phyloP scores from a whole-genome alignment of 2,888 invertebrate species.

The Lithophane semibrunnea region DNA sequence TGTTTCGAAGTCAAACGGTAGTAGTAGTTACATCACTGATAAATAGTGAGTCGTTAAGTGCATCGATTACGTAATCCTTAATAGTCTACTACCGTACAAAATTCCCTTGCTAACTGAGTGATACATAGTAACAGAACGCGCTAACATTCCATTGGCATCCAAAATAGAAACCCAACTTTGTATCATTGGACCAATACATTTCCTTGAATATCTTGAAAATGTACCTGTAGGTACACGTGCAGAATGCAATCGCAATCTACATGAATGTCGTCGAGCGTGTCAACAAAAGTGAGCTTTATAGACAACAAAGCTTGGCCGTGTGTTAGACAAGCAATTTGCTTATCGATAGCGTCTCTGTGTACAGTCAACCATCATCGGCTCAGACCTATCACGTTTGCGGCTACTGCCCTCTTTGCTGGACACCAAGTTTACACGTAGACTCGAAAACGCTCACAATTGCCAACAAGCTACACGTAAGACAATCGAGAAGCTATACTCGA shows the following conservation, averaged over 20 bases:
- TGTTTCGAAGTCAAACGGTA: constrained; percentile 26
- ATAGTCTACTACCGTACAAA: constrained; percentile 13
- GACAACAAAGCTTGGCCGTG: constrained; percentile 13
- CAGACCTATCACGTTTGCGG: constrained; percentile 12
- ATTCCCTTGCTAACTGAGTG: constrained; percentile 11
- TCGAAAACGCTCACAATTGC: not conserved
- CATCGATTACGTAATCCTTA: constrained; percentile 37
- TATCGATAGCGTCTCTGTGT: constrained; percentile 18
- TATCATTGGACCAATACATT: constrained; percentile 6
- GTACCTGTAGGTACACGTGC: not conserved
- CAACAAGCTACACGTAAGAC: constrained; percentile 18
- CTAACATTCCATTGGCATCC: constrained; percentile 6
- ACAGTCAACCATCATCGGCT: not conserved
- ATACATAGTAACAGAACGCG: constrained; percentile 11
- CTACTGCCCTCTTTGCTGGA: constrained; percentile 16
- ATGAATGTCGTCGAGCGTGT: not conserved
- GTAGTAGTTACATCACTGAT: constrained; percentile 25
- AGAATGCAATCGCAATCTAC: constrained; percentile 6
- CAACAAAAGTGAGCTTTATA: not conserved
- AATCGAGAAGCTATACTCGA: not conserved
- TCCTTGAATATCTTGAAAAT: not conserved
- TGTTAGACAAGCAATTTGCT: constrained; percentile 48
- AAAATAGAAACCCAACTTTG: constrained; percentile 24
- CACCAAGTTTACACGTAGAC: not conserved
- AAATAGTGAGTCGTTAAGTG: constrained; percentile 19